Percentiles rank a stretch among this genome's conserved stretches.
Evolutionary conservation across 37 sponge, comb jelly and placozoan genomes (phyloP).

Genomic region (Spongia lamella): DNA sequence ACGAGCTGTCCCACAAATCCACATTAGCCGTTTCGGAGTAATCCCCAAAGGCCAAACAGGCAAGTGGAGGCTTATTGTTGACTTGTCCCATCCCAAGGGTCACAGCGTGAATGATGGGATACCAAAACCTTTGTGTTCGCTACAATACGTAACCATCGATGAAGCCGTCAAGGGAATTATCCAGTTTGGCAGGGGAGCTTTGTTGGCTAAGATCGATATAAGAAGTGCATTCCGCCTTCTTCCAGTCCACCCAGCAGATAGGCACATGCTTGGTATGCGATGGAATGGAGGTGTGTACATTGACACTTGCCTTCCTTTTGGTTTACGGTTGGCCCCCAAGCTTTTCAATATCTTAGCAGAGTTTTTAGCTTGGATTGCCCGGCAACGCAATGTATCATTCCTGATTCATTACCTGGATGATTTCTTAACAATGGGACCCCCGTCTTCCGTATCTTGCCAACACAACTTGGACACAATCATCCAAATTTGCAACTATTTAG

Average conservation of each 20-base stretch:
- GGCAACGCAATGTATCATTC: neutral
- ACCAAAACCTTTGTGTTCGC: slow-evolving; percentile 4
- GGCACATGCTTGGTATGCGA: slow-evolving; percentile 42
- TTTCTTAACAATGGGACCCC: neutral
- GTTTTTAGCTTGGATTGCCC: slow-evolving; percentile 12
- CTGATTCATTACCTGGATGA: slow-evolving; percentile 46
- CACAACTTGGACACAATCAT: neutral
- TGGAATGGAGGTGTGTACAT: slow-evolving; percentile 30
- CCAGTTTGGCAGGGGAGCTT: slow-evolving; percentile 6
- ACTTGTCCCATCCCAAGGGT: slow-evolving; percentile 32
- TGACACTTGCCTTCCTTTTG: slow-evolving; percentile 27
- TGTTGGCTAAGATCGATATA: too few relatives aligned
- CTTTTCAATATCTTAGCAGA: slow-evolving; percentile 43
- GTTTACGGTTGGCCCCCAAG: slow-evolving; percentile 39
- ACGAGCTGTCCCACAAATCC: neutral
- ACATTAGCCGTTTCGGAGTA: slow-evolving; percentile 18
- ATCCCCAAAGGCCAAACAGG: slow-evolving; percentile 32
- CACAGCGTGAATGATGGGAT: slow-evolving; percentile 57
- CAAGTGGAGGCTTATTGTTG: slow-evolving; percentile 50
- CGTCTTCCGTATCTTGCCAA: neutral
- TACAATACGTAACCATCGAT: slow-evolving; percentile 18
- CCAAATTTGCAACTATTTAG: slow-evolving; percentile 1
- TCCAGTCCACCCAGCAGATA: too few relatives aligned
- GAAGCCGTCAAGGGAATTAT: neutral
- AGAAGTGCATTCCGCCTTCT: too few relatives aligned